Evolutionary conservation across 2,797 vertebrate genomes (phyloP), one percentile per base, ranked within the genome.

Genomic region (Sebastes nivosus): DNA sequence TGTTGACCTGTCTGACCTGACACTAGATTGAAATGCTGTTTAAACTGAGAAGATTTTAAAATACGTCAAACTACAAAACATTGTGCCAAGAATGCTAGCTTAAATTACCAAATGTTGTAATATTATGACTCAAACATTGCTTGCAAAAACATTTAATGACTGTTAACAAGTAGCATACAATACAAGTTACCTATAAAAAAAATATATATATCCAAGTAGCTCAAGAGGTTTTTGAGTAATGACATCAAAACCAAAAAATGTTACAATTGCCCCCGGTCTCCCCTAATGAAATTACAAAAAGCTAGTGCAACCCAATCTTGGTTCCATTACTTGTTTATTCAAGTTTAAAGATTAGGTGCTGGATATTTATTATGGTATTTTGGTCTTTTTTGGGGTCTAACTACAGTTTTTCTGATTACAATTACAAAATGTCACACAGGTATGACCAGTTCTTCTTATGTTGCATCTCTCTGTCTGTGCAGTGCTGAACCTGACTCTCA

Each of bases 401-500:
- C 6, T 68, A 54, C 27, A 54, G 12, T 0, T 54, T 6, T 4
- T 42, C 8, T 34, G 1, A 0, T 2, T 65, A 8, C 22, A 24
- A 27, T 42, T 63, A 8, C 1, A 1, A 34, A 61, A 67, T 32
- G 8, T 66, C 12, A 8, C 10, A 24, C 8, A 3, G 1, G 1
- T 54, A n/a, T 16, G 7, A 0, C 2, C 8, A 38, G 2, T 38
- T 81, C 5, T 68, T 79, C 12, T 63, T 20, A 64, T 9, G 13
- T 27, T 65, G 20, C 20, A 2, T 83, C 66, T 59, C 54, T 84
- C 24, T 80, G 58, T 69, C 79, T 72, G 12, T 59, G 3, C 92
- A 98, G 98, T 99, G 82, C 81, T 99, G 87, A 99, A 99, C 91
- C 86, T 99, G 94, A 99, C 98, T 0, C 95, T 99, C 89, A 99